Evolutionary conservation across 2,888 invertebrate genomes (phyloP), one percentile per base, ranked within the genome.

Genomic region (Euclidia mi): DNA sequence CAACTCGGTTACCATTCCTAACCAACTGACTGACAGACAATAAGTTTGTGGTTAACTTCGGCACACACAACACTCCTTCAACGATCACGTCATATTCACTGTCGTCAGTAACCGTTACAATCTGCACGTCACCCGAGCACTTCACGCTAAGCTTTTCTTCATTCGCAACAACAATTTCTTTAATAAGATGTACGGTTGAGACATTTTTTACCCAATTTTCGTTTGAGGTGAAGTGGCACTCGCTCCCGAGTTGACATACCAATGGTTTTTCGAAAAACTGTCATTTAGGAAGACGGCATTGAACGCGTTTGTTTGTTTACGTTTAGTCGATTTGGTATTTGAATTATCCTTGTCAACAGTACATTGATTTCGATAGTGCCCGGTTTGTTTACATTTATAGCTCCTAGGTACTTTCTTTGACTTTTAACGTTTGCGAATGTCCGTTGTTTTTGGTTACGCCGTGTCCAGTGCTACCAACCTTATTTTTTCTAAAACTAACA

Each of bases 181-280:
- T 41, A 2, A 3, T 40, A 11, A 20, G 9, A n/a, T n/a, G n/a
- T 2, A 17, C 10, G 11, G n/a, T 11, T 2, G 9, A 15, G 2
- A n/a, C n/a, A 18, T 40, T 40, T 9, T 18, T 10, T 4, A 40
- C 15, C 47, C 55, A 57, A 7, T 42, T 0, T 48, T 50, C 11
- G 18, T 51, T 55, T 2, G 53, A 6, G 3, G 53, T 53, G 3
- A 61, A 14, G 17, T 56, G 61, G 2, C 12, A 14, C 59, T 57
- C 0, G 57, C 55, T 0, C 57, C 55, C 0, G 53, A 63, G 20
- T 76, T 71, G 0, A 73, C 29, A 38, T 72, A 73, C 67, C 65
- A 72, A n/a, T 69, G 65, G 0, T n/a, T 31, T 35, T 56, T 56
- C 10, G 15, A 53, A 12, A 41, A 76, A 3, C 35, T 35, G 9